phyloP scores from a whole-genome alignment of 1,140 invertebrate genomes.

The Orchesella cincta region DNA sequence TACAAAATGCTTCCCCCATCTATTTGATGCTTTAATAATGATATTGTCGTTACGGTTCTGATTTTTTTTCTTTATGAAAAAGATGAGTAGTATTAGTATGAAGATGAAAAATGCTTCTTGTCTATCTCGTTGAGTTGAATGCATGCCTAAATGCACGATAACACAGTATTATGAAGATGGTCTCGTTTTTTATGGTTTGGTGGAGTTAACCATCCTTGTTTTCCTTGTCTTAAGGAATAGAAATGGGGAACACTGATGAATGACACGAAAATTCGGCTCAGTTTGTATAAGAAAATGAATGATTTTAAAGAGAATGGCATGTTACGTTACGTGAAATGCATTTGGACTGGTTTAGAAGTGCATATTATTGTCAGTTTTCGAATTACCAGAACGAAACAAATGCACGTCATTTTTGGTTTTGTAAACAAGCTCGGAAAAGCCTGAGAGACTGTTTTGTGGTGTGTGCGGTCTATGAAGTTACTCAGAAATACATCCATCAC shows the following conservation, averaged over 20 bases:
- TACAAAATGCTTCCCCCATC: too few species aligned
- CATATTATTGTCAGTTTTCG: not conserved
- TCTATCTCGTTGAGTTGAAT: not conserved
- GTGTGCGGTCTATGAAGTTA: too few species aligned
- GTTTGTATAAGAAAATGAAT: not conserved
- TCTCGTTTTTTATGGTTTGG: constrained; percentile 19
- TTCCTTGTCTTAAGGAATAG: not conserved
- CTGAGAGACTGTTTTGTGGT: not conserved
- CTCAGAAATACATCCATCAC: too few species aligned
- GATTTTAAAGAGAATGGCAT: not conserved
- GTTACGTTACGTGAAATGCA: not conserved
- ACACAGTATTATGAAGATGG: not conserved
- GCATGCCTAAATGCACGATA: not conserved
- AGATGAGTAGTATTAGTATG: not conserved
- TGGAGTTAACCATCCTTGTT: not conserved
- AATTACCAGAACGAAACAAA: constrained; percentile 25
- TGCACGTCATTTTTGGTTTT: not conserved
- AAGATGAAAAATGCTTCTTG: not conserved
- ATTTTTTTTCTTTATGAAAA: not conserved
- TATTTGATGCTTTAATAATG: not conserved
- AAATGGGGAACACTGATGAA: not conserved
- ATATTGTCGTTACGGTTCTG: not conserved
- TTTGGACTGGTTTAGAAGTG: not conserved
- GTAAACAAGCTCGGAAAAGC: not conserved
- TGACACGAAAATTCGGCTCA: not conserved